A percentile compares a stretch with the other conserved stretches of the same genome.
phyloP scores from a whole-genome alignment of 2,113 vertebrate species.

The Sebastes fasciatus region DNA sequence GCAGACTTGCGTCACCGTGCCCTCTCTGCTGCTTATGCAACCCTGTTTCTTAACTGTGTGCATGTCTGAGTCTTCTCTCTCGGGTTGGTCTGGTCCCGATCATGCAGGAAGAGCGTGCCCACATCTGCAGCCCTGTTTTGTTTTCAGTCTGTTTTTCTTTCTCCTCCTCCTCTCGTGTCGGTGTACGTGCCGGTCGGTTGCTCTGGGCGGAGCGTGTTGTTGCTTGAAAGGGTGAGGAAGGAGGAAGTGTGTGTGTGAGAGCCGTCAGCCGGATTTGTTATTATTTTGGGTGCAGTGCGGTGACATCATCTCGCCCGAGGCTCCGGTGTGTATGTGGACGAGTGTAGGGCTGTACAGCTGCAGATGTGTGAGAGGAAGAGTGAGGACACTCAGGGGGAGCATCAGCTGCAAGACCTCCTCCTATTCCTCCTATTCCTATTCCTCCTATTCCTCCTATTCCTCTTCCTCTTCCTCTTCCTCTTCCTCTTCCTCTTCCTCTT shows the following conservation, averaged over 20 bases:
- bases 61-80: too few relatives aligned
- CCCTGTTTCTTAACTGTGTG: too few relatives aligned
- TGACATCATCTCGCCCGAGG: slow-evolving; percentile 60
- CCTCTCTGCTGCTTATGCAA: too few relatives aligned
- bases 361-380: neutral
- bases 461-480: too few relatives aligned
- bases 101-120: too few relatives aligned
- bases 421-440: too few relatives aligned
- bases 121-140: too few relatives aligned
- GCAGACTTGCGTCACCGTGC: too few relatives aligned
- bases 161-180: neutral
- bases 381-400: neutral
- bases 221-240: neutral
- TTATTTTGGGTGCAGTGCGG: slow-evolving; percentile 68
- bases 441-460: too few relatives aligned
- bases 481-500: too few relatives aligned
- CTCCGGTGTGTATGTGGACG: slow-evolving; percentile 3
- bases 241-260: slow-evolving; percentile 17
- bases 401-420: slow-evolving; percentile 1
- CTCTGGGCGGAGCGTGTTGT: slow-evolving; percentile 16
- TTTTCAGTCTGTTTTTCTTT: neutral
- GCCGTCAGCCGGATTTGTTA: slow-evolving; percentile 49
- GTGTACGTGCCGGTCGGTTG: slow-evolving; percentile 4
- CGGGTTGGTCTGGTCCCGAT: too few relatives aligned
- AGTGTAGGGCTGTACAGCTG: neutral